Conservation (phyloP, 2,113 vertebrate genomes). For the Poicephalus meyeri region DNA sequence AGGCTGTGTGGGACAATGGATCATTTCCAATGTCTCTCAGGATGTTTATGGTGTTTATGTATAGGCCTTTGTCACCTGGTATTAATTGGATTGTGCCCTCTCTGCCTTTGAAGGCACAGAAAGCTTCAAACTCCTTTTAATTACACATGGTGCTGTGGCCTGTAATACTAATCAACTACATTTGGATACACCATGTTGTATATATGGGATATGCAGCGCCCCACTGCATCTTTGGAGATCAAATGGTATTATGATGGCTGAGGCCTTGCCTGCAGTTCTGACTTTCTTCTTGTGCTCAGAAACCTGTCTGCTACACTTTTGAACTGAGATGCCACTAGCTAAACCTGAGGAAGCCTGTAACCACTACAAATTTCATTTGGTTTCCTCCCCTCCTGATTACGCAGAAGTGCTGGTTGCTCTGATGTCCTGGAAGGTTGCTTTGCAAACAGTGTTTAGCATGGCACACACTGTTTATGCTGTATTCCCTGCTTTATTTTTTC, state of each 20-base stretch:
- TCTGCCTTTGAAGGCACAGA: conserved; percentile 64
- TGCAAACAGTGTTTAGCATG: not conserved
- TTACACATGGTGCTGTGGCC: conserved; percentile 41
- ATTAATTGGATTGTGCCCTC: conserved; percentile 57
- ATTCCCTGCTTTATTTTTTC: not conserved
- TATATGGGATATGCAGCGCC: not conserved
- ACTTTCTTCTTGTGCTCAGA: not conserved
- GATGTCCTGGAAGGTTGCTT: not conserved
- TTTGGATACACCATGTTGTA: conserved; percentile 40
- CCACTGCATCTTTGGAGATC: conserved; percentile 33
- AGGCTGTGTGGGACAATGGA: conserved; percentile 2
- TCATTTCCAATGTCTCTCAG: conserved; percentile 33
- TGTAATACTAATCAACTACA: conserved; percentile 37
- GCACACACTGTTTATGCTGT: not conserved
- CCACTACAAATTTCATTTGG: not conserved
- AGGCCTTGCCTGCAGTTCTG: not conserved
- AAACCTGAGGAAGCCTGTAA: not conserved
- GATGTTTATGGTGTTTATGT: conserved; percentile 40
- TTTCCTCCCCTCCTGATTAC: not conserved
- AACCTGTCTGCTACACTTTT: not conserved
- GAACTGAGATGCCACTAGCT: not conserved
- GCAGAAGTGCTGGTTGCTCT: not conserved
- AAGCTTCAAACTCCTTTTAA: conserved; percentile 34
- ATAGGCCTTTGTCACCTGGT: conserved; percentile 57
- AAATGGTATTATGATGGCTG: conserved; percentile 2